Evolutionary conservation across 2,888 invertebrate genomes (phyloP).

Genomic region (Stenichneumon culpator): DNA sequence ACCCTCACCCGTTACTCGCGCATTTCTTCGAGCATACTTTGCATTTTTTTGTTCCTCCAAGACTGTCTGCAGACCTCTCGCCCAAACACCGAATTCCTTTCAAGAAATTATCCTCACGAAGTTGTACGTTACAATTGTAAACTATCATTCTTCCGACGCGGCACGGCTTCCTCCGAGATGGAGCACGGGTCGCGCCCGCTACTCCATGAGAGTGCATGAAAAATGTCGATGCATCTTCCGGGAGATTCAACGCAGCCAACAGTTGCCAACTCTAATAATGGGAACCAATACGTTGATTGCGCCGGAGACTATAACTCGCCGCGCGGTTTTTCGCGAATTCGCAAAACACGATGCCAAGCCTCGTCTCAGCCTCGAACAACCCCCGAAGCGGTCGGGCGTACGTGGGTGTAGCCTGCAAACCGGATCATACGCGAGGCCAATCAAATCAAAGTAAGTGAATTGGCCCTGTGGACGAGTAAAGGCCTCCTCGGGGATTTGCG

Average conservation of each 20-base stretch:
- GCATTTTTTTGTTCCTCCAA: constrained; percentile 63
- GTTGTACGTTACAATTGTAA: constrained; percentile 61
- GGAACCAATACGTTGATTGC: constrained; percentile 82
- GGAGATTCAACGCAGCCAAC: constrained; percentile 36
- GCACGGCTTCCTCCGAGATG: background rate
- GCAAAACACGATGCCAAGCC: constrained; percentile 80
- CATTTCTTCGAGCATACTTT: constrained; percentile 70
- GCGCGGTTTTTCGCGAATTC: constrained; percentile 73
- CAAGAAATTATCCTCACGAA: constrained; percentile 66
- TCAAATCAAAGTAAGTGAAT: constrained; percentile 85
- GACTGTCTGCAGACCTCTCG: constrained; percentile 40
- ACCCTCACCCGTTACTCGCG: constrained; percentile 71
- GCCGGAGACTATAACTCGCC: constrained; percentile 73
- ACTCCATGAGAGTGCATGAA: constrained; percentile 28
- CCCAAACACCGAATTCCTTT: constrained; percentile 68
- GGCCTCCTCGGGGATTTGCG: constrained; percentile 61
- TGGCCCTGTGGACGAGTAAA: constrained; percentile 73
- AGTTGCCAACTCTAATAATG: constrained; percentile 82
- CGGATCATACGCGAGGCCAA: constrained; percentile 80
- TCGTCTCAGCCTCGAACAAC: constrained; percentile 58
- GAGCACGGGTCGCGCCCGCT: constrained; percentile 65
- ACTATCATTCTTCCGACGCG: constrained; percentile 67
- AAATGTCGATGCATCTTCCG: constrained; percentile 44
- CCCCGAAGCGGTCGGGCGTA: constrained; percentile 53
- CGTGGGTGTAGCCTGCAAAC: constrained; percentile 64